Base-by-base conservation (phyloP, 1,140 invertebrate species). In the Drosophila mojavensis region DNA sequence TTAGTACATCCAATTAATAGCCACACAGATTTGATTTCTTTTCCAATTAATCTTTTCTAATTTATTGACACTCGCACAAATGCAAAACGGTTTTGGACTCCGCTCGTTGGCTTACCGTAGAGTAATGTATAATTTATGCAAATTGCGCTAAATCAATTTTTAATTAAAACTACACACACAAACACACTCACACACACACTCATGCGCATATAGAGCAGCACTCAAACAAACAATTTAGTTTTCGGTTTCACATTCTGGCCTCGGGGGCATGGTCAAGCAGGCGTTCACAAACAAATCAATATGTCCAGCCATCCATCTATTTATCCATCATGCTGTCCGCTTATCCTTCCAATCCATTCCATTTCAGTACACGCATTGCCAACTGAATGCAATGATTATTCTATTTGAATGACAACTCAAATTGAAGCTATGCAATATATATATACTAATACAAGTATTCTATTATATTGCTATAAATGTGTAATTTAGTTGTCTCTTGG, bases 111-210 rank as follows among this genome's bases (percentile, higher is more conserved):
- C 79, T 83, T 88, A 88, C 83, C 83, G 75, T 71, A 63, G 77
- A 78, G 84, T 72, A 66, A 80, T 88, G 84, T 86, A 83, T 88
- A 88, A 89, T 89, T 88, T 88, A 88, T 88, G 83, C 83, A 88
- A 88, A 88, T 88, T 79, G 83, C 62, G 84, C 84, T 89, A 88
- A 88, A 88, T 89, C 83, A 88, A 88, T 88, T 88, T 88, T 88
- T 88, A 88, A 88, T 88, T 88, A 88, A 88, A 89, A 89, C 75
- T 79, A 67, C 59, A 78, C 70, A 81, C 58, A 13, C 28, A 15
- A 47, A 20, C 20, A 81, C 50, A 64, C 15, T 39, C 43, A 68
- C 47, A 47, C 39, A 39, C 10, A 55, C 41, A 72, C 28, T 59
- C 7, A 33, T 20, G 54, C 47, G 33, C 47, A 41, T 24, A 39